A percentile compares a stretch with the other conserved stretches of the same genome.
Evolutionary conservation across 2,797 vertebrate species (phyloP).

Genomic region (Aselliscus stoliczkanus): DNA sequence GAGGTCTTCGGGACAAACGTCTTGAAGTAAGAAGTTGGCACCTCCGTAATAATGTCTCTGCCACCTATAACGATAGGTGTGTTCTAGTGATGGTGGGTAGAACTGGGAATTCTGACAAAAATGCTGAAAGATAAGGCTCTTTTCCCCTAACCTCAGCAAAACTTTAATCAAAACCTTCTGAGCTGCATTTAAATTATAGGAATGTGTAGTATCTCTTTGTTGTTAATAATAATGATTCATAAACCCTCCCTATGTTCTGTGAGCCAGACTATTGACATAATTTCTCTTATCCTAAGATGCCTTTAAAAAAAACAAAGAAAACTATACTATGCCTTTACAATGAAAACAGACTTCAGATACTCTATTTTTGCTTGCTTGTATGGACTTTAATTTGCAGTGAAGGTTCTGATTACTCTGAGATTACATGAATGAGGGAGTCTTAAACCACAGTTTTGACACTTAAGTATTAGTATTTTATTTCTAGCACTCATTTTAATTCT

Average conservation of each 20-base stretch:
- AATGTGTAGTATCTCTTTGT: neutral
- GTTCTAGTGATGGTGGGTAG: neutral
- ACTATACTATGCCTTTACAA: neutral
- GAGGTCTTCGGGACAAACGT: neutral
- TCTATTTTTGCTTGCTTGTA: neutral
- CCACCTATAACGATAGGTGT: neutral
- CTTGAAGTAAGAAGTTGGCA: neutral
- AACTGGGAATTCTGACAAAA: neutral
- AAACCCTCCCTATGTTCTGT: neutral
- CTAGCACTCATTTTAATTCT: neutral
- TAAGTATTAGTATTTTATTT: slow-evolving; percentile 15
- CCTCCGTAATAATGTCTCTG: neutral
- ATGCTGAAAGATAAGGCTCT: neutral
- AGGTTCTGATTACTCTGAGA: neutral
- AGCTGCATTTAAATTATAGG: neutral
- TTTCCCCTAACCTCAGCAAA: neutral
- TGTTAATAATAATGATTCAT: neutral
- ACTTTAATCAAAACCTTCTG: slow-evolving; percentile 5
- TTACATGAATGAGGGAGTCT: neutral
- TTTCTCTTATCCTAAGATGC: neutral
- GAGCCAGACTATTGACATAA: neutral
- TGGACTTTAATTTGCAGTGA: neutral
- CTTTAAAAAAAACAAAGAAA: neutral
- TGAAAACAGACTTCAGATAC: neutral
- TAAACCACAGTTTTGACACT: neutral